Conservation (phyloP, 1,140 invertebrate genomes). For the Eueides isabella region DNA sequence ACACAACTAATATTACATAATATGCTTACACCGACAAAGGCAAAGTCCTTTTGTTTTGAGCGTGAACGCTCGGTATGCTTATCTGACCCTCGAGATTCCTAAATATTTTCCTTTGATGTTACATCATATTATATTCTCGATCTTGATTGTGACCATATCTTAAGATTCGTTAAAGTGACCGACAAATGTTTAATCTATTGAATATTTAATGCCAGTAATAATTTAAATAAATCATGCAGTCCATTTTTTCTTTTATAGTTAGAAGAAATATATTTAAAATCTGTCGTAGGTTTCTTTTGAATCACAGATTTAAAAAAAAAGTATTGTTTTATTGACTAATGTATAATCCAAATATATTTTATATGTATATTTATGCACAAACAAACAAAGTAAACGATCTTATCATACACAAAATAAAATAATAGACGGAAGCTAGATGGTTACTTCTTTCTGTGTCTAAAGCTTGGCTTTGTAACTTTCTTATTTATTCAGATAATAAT, state of each 20-base stretch:
- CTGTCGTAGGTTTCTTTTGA: no score
- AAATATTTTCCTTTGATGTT: conserved; percentile 37
- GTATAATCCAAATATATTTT: no score
- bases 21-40: background rate
- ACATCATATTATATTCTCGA: conserved; percentile 27
- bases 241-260: no score
- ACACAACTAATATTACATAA: background rate
- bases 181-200: background rate
- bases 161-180: background rate
- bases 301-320: no score
- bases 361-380: no score
- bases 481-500: background rate
- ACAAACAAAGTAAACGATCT: no score
- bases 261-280: no score
- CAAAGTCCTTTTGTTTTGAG: conserved; percentile 1
- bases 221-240: background rate
- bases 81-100: conserved; percentile 30
- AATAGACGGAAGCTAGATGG: no score
- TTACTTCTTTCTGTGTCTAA: no score
- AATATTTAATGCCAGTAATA: background rate
- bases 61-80: conserved; percentile 34
- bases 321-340: no score
- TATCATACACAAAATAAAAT: no score
- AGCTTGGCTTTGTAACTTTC: background rate
- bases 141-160: conserved; percentile 26